Base-by-base conservation (phyloP, 1,140 invertebrate species). In the Cardiocondyla obscurior region DNA sequence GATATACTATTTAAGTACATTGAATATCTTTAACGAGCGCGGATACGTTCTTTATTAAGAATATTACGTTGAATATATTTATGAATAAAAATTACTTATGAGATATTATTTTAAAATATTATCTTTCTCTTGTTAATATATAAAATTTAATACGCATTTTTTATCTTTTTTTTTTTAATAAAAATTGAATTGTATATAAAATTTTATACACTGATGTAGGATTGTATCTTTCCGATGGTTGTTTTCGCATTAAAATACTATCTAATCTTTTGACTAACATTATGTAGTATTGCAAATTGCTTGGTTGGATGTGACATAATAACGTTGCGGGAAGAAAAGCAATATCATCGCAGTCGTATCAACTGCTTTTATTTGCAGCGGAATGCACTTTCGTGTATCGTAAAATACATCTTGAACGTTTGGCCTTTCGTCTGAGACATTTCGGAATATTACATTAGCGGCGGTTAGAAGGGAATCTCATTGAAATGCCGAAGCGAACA, bases 361-460 rank as follows among this genome's bases (percentile, higher is more conserved):
- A 69, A 14, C 33, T 14, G 33, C 44, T 53, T 79, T 79, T 69
- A 79, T 79, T 69, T 53, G 74, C 33, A 79, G 33, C 22, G 16
- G 14, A 79, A 79, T 67, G 74, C 25, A 79, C 46, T 77, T 67
- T 65, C 60, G 25, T 60, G 10, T 44, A 67, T 57, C 60, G 42
- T 74, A 74, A 67, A 77, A 77, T 51, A 64, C 53, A 51, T 39
- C 30, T 28, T 39, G 33, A 28, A 53, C 12, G 22, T 79, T 79
- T 69, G 33, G 22, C 33, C 74, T 53, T 67, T 67, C 57, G 39
- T 76, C 30, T 53, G 33, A 39, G 74, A 55, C 74, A 69, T 53
- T 79, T 79, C 30, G 28, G 46, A 79, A 67, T 77, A 67, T 77
- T 67, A 65, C 60, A 77, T 25, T 55, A 49, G 36, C 22, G 16